Percentiles rank a stretch among this genome's conserved stretches.
Evolutionary conservation across 2,113 vertebrate genomes (phyloP).

Genomic region (Austrofundulus limnaeus): DNA sequence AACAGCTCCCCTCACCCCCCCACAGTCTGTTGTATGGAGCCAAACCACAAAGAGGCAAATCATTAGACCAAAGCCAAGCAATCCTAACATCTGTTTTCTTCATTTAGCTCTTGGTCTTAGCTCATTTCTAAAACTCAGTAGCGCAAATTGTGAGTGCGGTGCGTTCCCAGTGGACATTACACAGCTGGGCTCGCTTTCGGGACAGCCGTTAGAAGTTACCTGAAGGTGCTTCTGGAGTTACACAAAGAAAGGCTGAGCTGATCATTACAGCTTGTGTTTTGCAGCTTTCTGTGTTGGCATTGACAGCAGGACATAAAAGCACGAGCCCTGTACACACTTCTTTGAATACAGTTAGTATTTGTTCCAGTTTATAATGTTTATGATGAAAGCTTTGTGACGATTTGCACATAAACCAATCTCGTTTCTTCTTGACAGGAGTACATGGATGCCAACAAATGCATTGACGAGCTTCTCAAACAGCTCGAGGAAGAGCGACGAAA

Average conservation of each 20-base stretch:
- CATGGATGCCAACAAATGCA: slow-evolving; percentile 89
- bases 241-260: slow-evolving; percentile 34
- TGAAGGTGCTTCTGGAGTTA: slow-evolving; percentile 69
- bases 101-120: slow-evolving; percentile 51
- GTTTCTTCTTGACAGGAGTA: slow-evolving; percentile 80
- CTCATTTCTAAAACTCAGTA: slow-evolving; percentile 65
- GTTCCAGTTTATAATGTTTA: too few species aligned
- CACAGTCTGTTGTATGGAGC: slow-evolving; percentile 38
- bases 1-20: slow-evolving; percentile 17
- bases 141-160: slow-evolving; percentile 42
- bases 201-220: slow-evolving; percentile 56
- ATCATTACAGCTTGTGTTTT: slow-evolving; percentile 40
- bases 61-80: slow-evolving; percentile 61
- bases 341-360: too few species aligned
- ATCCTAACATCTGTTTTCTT: slow-evolving; percentile 64
- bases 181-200: slow-evolving; percentile 62
- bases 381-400: not conserved
- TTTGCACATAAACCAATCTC: slow-evolving; percentile 22
- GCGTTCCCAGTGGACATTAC: slow-evolving; percentile 68
- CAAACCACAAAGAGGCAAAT: slow-evolving; percentile 55
- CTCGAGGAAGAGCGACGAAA: slow-evolving; percentile 87
- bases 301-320: slow-evolving; percentile 20
- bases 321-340: not conserved
- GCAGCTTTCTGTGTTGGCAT: slow-evolving; percentile 24
- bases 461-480: slow-evolving; percentile 86